Conservation (phyloP, 2,113 vertebrate species). For the Elgaria multicarinata region DNA sequence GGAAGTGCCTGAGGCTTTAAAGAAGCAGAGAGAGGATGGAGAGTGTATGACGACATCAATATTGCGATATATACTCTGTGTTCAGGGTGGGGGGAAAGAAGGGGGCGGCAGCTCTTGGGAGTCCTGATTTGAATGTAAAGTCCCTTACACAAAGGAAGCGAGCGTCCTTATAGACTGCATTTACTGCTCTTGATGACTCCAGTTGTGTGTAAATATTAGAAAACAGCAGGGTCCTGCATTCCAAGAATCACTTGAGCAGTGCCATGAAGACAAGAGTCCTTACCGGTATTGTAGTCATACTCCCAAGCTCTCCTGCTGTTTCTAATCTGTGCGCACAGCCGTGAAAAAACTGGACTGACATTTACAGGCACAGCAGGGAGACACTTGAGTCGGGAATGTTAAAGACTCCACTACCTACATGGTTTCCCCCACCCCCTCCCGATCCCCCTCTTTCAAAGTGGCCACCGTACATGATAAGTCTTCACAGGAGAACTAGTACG, state of each 20-base stretch:
- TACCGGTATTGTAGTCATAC: conserved; percentile 93
- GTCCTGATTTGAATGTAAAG: conserved; percentile 74
- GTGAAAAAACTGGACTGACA: conserved; percentile 98
- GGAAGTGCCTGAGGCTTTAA: conserved; percentile 33
- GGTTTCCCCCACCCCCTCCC: not conserved
- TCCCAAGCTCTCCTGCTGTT: conserved; percentile 91
- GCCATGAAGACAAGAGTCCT: conserved; percentile 91
- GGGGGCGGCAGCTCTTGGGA: conserved; percentile 52
- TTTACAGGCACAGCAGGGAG: conserved; percentile 97
- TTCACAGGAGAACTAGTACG: conserved; percentile 73
- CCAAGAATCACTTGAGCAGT: conserved; percentile 91
- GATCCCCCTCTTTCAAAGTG: conserved; percentile 82
- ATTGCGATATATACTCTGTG: conserved; percentile 20
- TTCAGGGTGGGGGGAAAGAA: not conserved
- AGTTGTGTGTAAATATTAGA: conserved; percentile 99
- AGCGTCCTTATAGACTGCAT: conserved; percentile 78
- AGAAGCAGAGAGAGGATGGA: conserved; percentile 7
- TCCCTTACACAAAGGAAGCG: conserved; percentile 76
- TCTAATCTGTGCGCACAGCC: conserved; percentile 97
- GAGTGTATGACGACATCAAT: not conserved
- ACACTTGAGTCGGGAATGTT: conserved; percentile 93
- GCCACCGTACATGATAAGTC: conserved; percentile 87
- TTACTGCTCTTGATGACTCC: conserved; percentile 87
- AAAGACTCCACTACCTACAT: conserved; percentile 89
- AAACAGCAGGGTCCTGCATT: conserved; percentile 94